These are phyloP conservation scores for Entelurus aequoreus DNA, from an alignment of 2,113 vertebrate species.

Conservation along the genomic window DNA sequence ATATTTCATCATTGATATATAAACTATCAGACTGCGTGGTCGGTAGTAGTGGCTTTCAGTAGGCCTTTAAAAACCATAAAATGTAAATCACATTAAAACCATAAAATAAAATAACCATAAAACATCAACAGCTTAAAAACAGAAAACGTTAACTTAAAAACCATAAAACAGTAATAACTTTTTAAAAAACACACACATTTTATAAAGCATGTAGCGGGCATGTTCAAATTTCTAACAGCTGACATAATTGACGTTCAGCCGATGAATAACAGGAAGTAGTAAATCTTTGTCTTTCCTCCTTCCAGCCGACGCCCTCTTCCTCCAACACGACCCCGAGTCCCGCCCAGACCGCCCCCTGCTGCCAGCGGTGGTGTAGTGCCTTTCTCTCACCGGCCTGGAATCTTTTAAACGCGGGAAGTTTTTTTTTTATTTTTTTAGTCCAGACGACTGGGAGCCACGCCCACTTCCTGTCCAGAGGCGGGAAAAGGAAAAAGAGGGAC, in stretches of 20 bases:
- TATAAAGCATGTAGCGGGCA: not conserved
- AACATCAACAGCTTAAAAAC: no score
- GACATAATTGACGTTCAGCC: not conserved
- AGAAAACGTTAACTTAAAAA: no score
- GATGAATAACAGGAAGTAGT: not conserved
- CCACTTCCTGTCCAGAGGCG: not conserved
- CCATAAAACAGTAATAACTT: no score
- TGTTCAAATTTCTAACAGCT: not conserved
- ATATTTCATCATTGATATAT: no score
- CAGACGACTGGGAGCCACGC: not conserved
- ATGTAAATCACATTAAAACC: no score
- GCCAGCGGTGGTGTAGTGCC: conserved; percentile 23
- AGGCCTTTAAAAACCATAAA: no score
- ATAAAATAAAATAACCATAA: no score
- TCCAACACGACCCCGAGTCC: conserved; percentile 35
- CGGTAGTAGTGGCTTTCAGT: no score
- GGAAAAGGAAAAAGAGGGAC: not conserved
- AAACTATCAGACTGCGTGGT: no score
- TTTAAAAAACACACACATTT: no score
- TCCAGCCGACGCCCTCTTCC: conserved; percentile 57
- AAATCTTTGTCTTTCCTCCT: not conserved
- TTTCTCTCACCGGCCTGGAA: conserved; percentile 7
- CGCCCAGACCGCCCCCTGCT: conserved; percentile 26
- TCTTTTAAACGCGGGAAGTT: no score
- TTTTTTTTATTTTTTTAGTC: not conserved